Evolutionary conservation across 2,113 vertebrate species (phyloP).

Genomic region (Terrapene triunguis): DNA sequence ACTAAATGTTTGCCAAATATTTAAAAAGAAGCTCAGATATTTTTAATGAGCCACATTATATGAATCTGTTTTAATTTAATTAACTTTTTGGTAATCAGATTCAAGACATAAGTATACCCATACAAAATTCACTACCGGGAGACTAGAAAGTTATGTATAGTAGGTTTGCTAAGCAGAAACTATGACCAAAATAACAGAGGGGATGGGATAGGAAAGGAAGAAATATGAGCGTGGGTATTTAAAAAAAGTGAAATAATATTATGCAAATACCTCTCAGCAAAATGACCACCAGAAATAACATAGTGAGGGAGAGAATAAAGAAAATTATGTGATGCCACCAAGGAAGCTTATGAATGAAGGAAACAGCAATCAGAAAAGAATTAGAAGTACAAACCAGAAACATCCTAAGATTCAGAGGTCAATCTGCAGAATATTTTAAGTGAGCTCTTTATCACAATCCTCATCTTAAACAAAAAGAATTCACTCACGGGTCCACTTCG

Average conservation of each 20-base stretch:
- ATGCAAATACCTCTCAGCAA: constrained; percentile 8
- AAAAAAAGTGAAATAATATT: constrained; percentile 29
- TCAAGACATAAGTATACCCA: neutral
- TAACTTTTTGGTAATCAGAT: neutral
- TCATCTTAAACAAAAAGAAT: neutral
- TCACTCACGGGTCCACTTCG: neutral
- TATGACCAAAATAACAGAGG: neutral
- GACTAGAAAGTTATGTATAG: neutral
- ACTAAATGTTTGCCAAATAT: neutral
- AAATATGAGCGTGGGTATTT: neutral
- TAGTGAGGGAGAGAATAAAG: constrained; percentile 30
- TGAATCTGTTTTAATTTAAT: neutral
- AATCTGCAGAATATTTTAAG: constrained; percentile 58
- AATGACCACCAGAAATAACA: constrained; percentile 42
- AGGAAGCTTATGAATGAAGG: constrained; percentile 47
- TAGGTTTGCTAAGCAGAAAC: neutral
- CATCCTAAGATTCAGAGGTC: constrained; percentile 51
- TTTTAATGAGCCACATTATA: neutral
- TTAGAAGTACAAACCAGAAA: constrained; percentile 51
- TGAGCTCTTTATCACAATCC: constrained; percentile 10
- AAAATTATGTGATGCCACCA: constrained; percentile 46
- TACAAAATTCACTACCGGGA: neutral
- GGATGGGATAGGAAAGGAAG: neutral
- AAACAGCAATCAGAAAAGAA: constrained; percentile 44
- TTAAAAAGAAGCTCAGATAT: neutral